Conservation (phyloP, 2,797 vertebrate species). For the Buceros bicornis region DNA sequence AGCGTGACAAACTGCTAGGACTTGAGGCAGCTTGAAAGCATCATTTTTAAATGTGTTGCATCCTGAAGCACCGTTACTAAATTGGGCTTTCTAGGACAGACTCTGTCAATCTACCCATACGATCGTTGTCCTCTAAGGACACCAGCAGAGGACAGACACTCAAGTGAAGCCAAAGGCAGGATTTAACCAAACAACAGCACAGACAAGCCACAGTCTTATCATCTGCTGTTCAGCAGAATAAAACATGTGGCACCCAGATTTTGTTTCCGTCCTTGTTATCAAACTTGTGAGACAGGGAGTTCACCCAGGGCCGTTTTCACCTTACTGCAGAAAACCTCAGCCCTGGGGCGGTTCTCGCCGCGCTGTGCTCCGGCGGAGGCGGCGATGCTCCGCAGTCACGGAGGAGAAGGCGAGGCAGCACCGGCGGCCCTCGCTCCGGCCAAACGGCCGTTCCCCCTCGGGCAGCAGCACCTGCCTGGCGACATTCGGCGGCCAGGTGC, state of each 20-base stretch:
- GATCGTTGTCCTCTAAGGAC: background rate
- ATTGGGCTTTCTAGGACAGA: background rate
- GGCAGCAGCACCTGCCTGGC: background rate
- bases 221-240: accelerated
- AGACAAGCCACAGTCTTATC: background rate
- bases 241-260: accelerated
- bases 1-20: accelerated
- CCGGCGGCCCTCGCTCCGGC: background rate
- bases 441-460: accelerated
- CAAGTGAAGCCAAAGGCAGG: accelerated
- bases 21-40: background rate
- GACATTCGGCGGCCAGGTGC: background rate
- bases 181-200: background rate
- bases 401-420: accelerated
- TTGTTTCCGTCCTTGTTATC: background rate
- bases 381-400: background rate
- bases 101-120: accelerated
- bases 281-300: accelerated
- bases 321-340: background rate
- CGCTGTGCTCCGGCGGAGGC: background rate
- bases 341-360: background rate
- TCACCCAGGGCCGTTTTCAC: background rate
- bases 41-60: accelerated
- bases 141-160: background rate
- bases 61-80: background rate